phyloP scores from a whole-genome alignment of 2,888 invertebrate species.

The Pomacea canaliculata region DNA sequence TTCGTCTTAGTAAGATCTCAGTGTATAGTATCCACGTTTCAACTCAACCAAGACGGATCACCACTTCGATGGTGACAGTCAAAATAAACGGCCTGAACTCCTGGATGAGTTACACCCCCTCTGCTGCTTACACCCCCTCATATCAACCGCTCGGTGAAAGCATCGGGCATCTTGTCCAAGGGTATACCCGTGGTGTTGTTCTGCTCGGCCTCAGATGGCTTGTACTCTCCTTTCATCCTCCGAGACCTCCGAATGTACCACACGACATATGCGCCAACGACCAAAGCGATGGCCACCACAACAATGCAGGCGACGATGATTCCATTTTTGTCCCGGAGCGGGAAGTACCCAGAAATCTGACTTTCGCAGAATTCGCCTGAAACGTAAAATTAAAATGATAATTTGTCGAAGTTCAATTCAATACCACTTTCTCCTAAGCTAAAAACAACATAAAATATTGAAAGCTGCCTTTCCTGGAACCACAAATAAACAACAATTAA shows the following conservation, averaged over 20 bases:
- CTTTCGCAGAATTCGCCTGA: slow-evolving; percentile 11
- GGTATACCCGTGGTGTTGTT: slow-evolving; percentile 22
- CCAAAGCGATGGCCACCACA: slow-evolving; percentile 38
- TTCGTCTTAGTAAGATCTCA: no score
- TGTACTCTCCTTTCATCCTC: slow-evolving; percentile 53
- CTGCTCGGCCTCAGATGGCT: slow-evolving; percentile 45
- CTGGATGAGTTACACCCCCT: no score
- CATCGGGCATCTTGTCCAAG: slow-evolving; percentile 27
- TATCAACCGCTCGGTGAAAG: slow-evolving; percentile 27
- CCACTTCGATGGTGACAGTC: neutral
- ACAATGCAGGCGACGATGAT: slow-evolving; percentile 43
- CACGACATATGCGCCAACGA: slow-evolving; percentile 35
- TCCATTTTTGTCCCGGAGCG: slow-evolving; percentile 23
- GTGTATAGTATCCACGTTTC: no score
- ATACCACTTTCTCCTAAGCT: no score
- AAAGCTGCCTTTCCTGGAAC: no score
- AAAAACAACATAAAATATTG: no score
- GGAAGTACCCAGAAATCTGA: neutral
- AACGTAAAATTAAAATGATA: neutral
- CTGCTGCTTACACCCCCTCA: neutral
- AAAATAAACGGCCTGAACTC: neutral
- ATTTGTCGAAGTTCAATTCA: no score
- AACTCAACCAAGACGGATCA: neutral
- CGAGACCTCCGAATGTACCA: slow-evolving; percentile 47
- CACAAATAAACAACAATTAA: no score